A percentile compares a stretch with the other conserved stretches of the same genome.
These are phyloP conservation scores for Trachelus stipa DNA, from an alignment of 2,888 invertebrate species.

Conservation along the genomic window DNA sequence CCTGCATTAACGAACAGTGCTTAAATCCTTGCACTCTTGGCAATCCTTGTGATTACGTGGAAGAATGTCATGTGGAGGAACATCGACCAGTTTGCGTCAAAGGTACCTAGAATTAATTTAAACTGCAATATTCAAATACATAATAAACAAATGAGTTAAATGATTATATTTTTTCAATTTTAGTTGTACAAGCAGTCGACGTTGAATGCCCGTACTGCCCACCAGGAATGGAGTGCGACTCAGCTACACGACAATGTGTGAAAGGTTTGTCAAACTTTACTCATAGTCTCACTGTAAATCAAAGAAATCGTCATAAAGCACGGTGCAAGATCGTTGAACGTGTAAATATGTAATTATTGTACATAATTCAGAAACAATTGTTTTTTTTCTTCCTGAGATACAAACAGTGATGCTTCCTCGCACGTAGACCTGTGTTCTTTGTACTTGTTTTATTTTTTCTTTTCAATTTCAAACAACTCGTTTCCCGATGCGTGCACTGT, in stretches of 20 bases:
- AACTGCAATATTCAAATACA: background rate
- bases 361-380: constrained; percentile 38
- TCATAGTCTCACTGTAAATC: background rate
- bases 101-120: constrained; percentile 68
- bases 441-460: constrained; percentile 7
- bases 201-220: constrained; percentile 74
- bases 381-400: background rate
- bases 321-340: constrained; percentile 9
- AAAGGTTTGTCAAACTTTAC: constrained; percentile 73
- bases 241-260: constrained; percentile 83
- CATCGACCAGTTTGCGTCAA: constrained; percentile 87
- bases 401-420: background rate
- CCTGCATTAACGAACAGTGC: constrained; percentile 84
- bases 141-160: background rate
- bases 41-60: constrained; percentile 79
- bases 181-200: constrained; percentile 27
- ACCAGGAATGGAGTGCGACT: constrained; percentile 82
- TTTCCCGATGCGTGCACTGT: background rate
- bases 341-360: constrained; percentile 63
- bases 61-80: constrained; percentile 85
- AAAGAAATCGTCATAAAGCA: background rate
- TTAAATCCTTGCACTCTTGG: constrained; percentile 83
- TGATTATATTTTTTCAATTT: background rate
- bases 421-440: background rate
- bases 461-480: constrained; percentile 21